Percentiles rank a stretch among this genome's conserved stretches.
These are phyloP conservation scores for Cydia pomonella DNA, from an alignment of 1,140 invertebrate species.

Conservation along the genomic window DNA sequence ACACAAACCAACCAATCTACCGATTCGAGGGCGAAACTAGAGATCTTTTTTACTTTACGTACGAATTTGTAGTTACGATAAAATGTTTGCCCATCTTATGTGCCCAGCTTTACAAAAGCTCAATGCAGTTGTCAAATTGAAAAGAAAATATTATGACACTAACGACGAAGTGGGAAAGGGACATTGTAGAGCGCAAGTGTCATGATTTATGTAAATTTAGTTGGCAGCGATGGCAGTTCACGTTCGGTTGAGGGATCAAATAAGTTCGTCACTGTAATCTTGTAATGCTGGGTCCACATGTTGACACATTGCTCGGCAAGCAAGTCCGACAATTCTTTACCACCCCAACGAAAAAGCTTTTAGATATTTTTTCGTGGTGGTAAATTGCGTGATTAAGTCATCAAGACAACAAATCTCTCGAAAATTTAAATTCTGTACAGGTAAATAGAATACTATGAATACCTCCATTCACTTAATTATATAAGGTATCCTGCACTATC, in stretches of 20 bases:
- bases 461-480: no score
- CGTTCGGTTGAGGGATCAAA: background rate
- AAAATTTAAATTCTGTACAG: no score
- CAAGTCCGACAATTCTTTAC: background rate
- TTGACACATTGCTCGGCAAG: background rate
- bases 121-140: constrained; percentile 22
- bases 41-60: no score
- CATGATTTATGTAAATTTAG: constrained; percentile 14
- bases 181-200: background rate
- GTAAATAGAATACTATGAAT: no score
- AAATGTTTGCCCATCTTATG: background rate
- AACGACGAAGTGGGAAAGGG: background rate
- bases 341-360: no score
- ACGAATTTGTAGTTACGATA: no score
- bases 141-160: constrained; percentile 21
- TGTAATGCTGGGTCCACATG: constrained; percentile 1
- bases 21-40: no score
- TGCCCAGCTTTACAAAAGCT: background rate
- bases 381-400: no score
- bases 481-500: no score
- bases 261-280: background rate
- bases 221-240: background rate
- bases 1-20: no score
- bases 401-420: no score
- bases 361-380: no score